phyloP scores from a whole-genome alignment of 1,140 invertebrate genomes.

The Rhopalosiphum padi region DNA sequence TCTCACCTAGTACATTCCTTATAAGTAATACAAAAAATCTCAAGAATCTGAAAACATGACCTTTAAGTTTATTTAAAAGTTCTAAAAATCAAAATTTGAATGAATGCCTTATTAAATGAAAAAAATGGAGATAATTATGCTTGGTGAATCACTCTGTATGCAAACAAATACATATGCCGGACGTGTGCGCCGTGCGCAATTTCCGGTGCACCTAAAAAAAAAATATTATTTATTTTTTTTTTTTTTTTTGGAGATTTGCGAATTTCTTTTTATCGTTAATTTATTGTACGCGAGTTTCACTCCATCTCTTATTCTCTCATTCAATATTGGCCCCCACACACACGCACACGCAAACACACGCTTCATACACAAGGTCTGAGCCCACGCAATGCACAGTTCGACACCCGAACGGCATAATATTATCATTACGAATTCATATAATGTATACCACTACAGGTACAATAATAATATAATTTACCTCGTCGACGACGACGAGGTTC shows the following conservation, averaged over 20 bases:
- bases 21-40: no score
- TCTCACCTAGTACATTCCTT: no score
- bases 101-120: no score
- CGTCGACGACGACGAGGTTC: not conserved
- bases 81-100: no score
- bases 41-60: no score
- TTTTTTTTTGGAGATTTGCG: not conserved
- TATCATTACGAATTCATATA: slow-evolving; percentile 4
- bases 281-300: not conserved
- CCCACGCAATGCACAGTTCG: not conserved
- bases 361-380: not conserved
- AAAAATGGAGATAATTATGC: no score
- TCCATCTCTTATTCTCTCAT: not conserved
- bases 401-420: slow-evolving; percentile 12
- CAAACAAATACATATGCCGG: not conserved
- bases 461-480: not conserved
- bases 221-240: not conserved
- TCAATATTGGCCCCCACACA: not conserved
- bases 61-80: no score
- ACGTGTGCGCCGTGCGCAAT: not conserved
- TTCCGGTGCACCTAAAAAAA: not conserved
- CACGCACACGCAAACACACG: not conserved
- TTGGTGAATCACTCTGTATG: no score
- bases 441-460: not conserved
- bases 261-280: not conserved